Evolutionary conservation across 2,113 vertebrate species (phyloP), one percentile per base, ranked within the genome.

Genomic region (Pardalotus punctatus): DNA sequence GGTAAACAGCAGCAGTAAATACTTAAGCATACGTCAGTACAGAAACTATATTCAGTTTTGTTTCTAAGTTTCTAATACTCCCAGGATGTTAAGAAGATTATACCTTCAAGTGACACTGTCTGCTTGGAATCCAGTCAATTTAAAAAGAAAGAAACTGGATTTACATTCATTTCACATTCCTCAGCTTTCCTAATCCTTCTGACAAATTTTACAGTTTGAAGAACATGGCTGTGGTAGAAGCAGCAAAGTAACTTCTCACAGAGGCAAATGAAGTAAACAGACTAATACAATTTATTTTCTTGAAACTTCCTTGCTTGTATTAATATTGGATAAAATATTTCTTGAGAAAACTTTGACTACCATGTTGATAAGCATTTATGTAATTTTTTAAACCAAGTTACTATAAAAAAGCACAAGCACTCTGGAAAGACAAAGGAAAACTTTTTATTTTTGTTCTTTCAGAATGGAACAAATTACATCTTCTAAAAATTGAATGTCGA

Each of bases 131-230:
- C 48, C 53, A 90, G 66, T 88, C 78, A 90, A 86, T 64, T 73
- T 60, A n/a, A 83, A 88, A 85, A 57, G 47, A 36, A 90, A 88
- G 29, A 90, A 93, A 92, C 74, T 86, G 87, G 92, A 90, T 95
- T 96, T 97, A 67, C 62, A 81, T 93, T 90, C 67, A 95, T 79
- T 93, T 93, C 74, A 72, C 93, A 91, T 97, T 96, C 90, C 69
- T 88, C 67, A 86, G 79, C 64, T 53, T 74, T 53, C 62, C 64
- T 96, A 94, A 94, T 95, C 94, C 84, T 94, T 76, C 66, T 62
- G 81, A 94, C 62, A 80, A 77, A 42, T 95, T 85, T 70, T 77
- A 81, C 23, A 81, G 50, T 69, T 93, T 89, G 50, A 82, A 80
- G 84, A 90, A 90, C 67, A 64, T 43, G 50, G 27, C 36, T 91